Conservation (phyloP, 2,113 vertebrate genomes). For the Hydrolagus affinis region DNA sequence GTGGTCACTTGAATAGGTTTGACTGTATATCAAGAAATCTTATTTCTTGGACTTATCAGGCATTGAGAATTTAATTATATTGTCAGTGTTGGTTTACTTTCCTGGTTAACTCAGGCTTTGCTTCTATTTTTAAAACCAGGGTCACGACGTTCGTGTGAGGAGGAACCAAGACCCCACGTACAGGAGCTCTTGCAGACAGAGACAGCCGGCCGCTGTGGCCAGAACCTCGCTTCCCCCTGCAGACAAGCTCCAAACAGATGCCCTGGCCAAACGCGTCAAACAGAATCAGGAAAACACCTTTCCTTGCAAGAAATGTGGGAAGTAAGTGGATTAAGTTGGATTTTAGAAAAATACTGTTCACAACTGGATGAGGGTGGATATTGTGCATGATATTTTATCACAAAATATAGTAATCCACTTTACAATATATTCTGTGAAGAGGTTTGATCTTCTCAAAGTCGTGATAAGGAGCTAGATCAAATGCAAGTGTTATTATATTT, state of each 20-base stretch:
- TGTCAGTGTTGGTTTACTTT: background rate
- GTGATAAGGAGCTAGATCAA: too few relatives aligned
- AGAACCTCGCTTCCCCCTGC: constrained; percentile 47
- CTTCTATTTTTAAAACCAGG: background rate
- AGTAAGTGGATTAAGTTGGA: constrained; percentile 53
- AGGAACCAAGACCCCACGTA: constrained; percentile 30
- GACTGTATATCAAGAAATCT: too few relatives aligned
- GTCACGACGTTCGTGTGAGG: background rate
- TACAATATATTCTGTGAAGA: too few relatives aligned
- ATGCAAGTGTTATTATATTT: too few relatives aligned
- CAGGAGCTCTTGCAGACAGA: constrained; percentile 38
- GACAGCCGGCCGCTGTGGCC: constrained; percentile 42
- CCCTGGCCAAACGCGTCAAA: constrained; percentile 50
- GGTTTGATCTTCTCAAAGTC: too few relatives aligned
- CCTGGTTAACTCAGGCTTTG: background rate
- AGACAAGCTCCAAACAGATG: constrained; percentile 53
- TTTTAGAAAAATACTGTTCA: too few relatives aligned
- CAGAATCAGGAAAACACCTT: constrained; percentile 79
- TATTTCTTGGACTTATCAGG: too few relatives aligned
- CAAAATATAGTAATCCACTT: too few relatives aligned
- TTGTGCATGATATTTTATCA: too few relatives aligned
- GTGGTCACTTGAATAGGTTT: too few relatives aligned
- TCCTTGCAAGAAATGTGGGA: constrained; percentile 98
- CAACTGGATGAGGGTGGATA: too few relatives aligned
- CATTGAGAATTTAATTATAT: too few relatives aligned